Conservation (phyloP, 2,888 invertebrate genomes). For the Timandra comae region DNA sequence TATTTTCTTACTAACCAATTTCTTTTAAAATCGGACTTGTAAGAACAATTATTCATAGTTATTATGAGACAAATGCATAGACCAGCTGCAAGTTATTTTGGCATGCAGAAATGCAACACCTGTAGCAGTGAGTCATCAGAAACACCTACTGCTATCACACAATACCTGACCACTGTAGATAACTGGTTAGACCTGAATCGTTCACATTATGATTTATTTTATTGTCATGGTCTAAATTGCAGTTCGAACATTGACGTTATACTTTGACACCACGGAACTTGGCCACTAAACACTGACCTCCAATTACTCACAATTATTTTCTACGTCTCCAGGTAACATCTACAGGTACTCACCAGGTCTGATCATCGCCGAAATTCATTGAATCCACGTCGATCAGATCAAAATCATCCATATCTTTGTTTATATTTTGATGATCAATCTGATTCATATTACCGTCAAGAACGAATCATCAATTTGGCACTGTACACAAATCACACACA, state of each 20-base stretch:
- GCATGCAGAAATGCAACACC: slow-evolving; percentile 6
- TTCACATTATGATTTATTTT: slow-evolving; percentile 17
- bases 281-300: slow-evolving; percentile 14
- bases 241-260: slow-evolving; percentile 28
- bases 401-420: slow-evolving; percentile 74
- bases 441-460: slow-evolving; percentile 63
- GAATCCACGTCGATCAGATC: slow-evolving; percentile 77
- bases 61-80: too few species aligned
- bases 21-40: too few species aligned
- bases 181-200: slow-evolving; percentile 31
- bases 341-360: slow-evolving; percentile 73
- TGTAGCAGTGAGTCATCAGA: slow-evolving; percentile 13
- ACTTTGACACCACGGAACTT: slow-evolving; percentile 25
- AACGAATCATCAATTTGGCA: slow-evolving; percentile 72
- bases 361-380: slow-evolving; percentile 74
- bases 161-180: slow-evolving; percentile 6
- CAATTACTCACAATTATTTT: slow-evolving; percentile 11
- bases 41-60: too few species aligned
- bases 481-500: slow-evolving; percentile 57
- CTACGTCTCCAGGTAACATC: slow-evolving; percentile 5
- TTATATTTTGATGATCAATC: slow-evolving; percentile 73
- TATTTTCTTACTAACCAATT: too few species aligned
- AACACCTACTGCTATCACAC: slow-evolving; percentile 14
- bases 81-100: too few species aligned
- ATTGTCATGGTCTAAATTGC: slow-evolving; percentile 24